phyloP scores from a whole-genome alignment of 2,797 vertebrate genomes.

The Sparidentex hasta region DNA sequence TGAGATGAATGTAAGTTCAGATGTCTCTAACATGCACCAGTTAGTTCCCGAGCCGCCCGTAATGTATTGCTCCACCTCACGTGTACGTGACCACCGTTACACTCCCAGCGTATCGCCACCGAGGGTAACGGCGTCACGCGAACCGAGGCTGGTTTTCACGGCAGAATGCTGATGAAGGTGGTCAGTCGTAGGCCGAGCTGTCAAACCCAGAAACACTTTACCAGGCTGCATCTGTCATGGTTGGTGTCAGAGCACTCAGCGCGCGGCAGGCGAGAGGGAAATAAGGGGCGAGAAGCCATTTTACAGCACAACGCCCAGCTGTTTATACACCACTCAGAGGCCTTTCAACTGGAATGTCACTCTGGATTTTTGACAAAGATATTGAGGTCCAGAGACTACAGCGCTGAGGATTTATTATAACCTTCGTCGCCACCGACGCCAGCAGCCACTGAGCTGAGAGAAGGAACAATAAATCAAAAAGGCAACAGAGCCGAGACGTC shows the following conservation, averaged over 20 bases:
- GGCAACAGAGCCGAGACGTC: not conserved
- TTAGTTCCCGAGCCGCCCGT: not conserved
- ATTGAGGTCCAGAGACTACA: slow-evolving; percentile 29
- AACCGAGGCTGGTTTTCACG: slow-evolving; percentile 14
- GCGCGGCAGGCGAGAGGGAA: slow-evolving; percentile 39
- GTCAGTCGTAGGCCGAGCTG: slow-evolving; percentile 53
- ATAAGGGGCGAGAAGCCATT: slow-evolving; percentile 46
- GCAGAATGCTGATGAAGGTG: slow-evolving; percentile 42
- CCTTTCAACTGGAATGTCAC: slow-evolving; percentile 42
- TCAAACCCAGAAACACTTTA: slow-evolving; percentile 56
- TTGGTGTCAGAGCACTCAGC: slow-evolving; percentile 52
- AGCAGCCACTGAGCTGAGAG: slow-evolving; percentile 28
- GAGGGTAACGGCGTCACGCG: not conserved
- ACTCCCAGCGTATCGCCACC: not conserved
- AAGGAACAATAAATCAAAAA: slow-evolving; percentile 28
- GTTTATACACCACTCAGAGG: slow-evolving; percentile 50
- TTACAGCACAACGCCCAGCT: slow-evolving; percentile 49
- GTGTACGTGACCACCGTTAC: not conserved
- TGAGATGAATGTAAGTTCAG: slow-evolving; percentile 38
- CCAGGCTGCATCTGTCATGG: slow-evolving; percentile 49
- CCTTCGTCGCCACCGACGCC: not conserved
- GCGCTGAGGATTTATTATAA: slow-evolving; percentile 38
- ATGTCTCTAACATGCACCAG: slow-evolving; percentile 10
- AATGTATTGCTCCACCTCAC: slow-evolving; percentile 5
- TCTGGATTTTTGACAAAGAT: slow-evolving; percentile 49